Conservation (phyloP, 2,888 invertebrate genomes). For the Trachelus tabidus region DNA sequence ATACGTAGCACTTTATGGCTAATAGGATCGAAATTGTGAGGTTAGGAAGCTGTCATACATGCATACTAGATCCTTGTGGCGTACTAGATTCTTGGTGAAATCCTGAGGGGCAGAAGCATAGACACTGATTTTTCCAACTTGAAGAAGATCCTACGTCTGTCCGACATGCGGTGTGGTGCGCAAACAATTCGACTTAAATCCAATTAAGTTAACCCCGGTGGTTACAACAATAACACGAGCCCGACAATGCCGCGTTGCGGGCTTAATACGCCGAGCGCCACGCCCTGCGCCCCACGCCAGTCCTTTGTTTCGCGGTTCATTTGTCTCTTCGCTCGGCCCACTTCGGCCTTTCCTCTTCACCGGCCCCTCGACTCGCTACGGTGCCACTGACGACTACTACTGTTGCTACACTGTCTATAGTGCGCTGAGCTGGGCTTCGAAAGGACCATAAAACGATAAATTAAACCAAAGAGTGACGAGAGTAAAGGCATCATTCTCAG, state of each 20-base stretch:
- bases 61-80: background rate
- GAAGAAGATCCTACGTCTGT: conserved; percentile 4
- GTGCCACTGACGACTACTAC: background rate
- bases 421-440: conserved; percentile 27
- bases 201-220: conserved; percentile 59
- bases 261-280: conserved; percentile 58
- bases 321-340: conserved; percentile 53
- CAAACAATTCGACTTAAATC: conserved; percentile 61
- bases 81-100: background rate
- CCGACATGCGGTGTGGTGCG: conserved; percentile 30
- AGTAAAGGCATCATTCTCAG: conserved; percentile 59
- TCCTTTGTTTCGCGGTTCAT: conserved; percentile 65
- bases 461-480: conserved; percentile 50
- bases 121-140: background rate
- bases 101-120: background rate
- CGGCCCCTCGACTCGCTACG: background rate
- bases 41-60: background rate
- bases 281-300: conserved; percentile 44
- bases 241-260: conserved; percentile 50
- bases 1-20: background rate
- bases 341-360: conserved; percentile 13
- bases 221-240: conserved; percentile 57
- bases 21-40: background rate
- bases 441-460: conserved; percentile 58
- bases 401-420: background rate